A percentile compares a stretch with the other conserved stretches of the same genome.
Conservation (phyloP, 2,113 vertebrate genomes). For the Acrocephalus arundinaceus region DNA sequence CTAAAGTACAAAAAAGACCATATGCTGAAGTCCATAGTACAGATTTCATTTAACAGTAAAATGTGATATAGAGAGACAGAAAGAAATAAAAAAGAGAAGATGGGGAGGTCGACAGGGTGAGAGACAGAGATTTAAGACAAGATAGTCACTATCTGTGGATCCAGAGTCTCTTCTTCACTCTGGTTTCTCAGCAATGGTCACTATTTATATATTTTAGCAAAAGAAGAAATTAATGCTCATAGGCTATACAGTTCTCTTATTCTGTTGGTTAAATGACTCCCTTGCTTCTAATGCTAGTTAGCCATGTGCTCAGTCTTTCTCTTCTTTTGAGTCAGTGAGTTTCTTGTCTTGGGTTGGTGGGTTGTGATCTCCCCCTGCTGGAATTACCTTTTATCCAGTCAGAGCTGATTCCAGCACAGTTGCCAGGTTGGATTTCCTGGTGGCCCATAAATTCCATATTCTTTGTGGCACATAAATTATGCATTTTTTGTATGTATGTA, state of each 20-base stretch:
- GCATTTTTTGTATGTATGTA: neutral
- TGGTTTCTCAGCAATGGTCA: neutral
- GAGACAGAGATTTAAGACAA: neutral
- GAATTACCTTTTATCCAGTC: neutral
- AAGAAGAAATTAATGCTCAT: neutral
- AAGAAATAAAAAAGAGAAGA: neutral
- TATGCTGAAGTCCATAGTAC: neutral
- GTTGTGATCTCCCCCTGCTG: neutral
- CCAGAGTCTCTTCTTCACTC: neutral
- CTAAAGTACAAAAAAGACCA: neutral
- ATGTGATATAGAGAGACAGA: neutral
- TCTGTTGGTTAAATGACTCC: neutral
- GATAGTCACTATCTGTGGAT: neutral
- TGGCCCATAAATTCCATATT: neutral
- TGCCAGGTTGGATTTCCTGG: neutral
- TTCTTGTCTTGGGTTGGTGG: neutral
- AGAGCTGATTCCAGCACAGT: neutral
- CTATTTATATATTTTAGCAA: neutral
- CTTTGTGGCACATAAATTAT: neutral
- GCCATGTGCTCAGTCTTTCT: too few relatives aligned
- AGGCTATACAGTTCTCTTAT: neutral
- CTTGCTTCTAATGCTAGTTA: neutral
- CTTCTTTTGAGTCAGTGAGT: neutral
- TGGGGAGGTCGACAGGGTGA: accelerated
- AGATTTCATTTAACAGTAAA: neutral